These are phyloP conservation scores for Paratrypauchen microcephalus DNA, from an alignment of 2,797 vertebrate genomes.

Conservation along the genomic window DNA sequence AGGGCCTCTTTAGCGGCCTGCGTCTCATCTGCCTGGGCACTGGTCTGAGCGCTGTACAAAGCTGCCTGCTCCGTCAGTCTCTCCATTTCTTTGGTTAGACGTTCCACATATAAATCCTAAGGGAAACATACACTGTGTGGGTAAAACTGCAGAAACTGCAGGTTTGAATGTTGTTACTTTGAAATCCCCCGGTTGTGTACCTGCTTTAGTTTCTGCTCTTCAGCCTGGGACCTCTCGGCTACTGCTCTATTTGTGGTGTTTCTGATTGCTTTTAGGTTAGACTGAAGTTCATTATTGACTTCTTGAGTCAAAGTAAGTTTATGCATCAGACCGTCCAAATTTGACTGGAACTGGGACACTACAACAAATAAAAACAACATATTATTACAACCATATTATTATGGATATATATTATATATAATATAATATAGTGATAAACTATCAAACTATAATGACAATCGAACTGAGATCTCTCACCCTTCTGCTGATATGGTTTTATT, in stretches of 20 bases:
- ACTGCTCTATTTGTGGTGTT: slow-evolving; percentile 78
- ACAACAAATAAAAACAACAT: slow-evolving; percentile 16
- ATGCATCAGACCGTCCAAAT: slow-evolving; percentile 79
- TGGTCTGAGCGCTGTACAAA: slow-evolving; percentile 78
- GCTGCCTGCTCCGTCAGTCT: slow-evolving; percentile 79
- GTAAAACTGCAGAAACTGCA: neutral
- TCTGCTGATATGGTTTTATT: no score
- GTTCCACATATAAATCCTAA: slow-evolving; percentile 89
- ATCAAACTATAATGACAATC: no score
- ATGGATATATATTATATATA: no score
- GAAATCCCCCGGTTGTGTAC: slow-evolving; percentile 53
- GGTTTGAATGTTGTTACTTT: neutral
- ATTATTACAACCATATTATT: no score
- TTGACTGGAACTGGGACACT: slow-evolving; percentile 82
- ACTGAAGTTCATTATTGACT: slow-evolving; percentile 75
- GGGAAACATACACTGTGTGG: neutral
- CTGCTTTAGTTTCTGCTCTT: slow-evolving; percentile 86
- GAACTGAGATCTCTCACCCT: no score
- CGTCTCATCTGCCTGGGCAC: slow-evolving; percentile 82
- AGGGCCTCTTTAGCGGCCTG: slow-evolving; percentile 76
- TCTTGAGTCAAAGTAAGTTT: slow-evolving; percentile 80
- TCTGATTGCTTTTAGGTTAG: slow-evolving; percentile 77
- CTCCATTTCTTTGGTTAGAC: slow-evolving; percentile 73
- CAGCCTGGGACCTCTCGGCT: slow-evolving; percentile 76
- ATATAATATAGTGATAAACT: no score